Evolutionary conservation across 2,888 invertebrate species (phyloP).

Genomic region (Dicyrtomina minuta): DNA sequence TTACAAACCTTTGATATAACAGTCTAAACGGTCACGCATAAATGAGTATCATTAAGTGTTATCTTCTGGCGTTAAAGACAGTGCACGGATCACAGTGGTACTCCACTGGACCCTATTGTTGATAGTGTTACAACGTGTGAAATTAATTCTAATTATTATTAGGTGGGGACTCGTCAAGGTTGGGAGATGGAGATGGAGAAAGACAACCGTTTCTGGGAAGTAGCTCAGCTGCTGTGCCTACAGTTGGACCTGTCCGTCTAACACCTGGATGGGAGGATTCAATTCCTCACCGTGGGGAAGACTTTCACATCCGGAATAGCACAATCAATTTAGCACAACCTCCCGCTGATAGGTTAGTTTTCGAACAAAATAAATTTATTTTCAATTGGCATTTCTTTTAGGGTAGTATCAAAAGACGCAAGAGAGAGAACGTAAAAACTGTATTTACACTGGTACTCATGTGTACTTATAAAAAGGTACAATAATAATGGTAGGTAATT

Average conservation of each 20-base stretch:
- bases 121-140: too few relatives aligned
- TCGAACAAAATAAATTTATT: slow-evolving; percentile 9
- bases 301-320: slow-evolving; percentile 46
- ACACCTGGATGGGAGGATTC: slow-evolving; percentile 87
- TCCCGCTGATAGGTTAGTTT: slow-evolving; percentile 71
- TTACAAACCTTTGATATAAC: too few relatives aligned
- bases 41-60: too few relatives aligned
- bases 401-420: too few relatives aligned
- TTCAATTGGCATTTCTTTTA: too few relatives aligned
- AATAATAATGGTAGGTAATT: too few relatives aligned
- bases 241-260: slow-evolving; percentile 72
- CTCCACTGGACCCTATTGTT: too few relatives aligned
- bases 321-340: slow-evolving; percentile 61
- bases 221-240: slow-evolving; percentile 35
- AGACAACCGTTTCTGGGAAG: slow-evolving; percentile 47
- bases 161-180: slow-evolving; percentile 16
- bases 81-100: too few relatives aligned
- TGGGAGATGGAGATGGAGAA: slow-evolving; percentile 41
- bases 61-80: too few relatives aligned
- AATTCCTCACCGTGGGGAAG: slow-evolving; percentile 59
- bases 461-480: not conserved
- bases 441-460: not conserved
- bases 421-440: not conserved
- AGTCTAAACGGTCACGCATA: too few relatives aligned
- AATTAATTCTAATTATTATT: too few relatives aligned